Evolutionary conservation across 2,888 invertebrate species (phyloP).

Genomic region (Tiliacea aurago): DNA sequence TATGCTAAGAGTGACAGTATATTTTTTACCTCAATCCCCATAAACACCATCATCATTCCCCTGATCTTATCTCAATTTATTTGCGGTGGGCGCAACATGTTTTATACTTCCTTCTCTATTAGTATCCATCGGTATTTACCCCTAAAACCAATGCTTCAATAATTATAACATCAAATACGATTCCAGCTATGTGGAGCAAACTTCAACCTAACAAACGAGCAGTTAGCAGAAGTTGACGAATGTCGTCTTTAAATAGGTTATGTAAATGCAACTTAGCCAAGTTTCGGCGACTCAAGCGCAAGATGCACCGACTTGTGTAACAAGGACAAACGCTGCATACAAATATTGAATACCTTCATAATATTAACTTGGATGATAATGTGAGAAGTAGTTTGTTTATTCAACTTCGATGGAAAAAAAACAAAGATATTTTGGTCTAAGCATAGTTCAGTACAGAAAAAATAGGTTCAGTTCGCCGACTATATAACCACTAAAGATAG

Average conservation of each 20-base stretch:
- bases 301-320: conserved; percentile 55
- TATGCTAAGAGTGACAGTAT: too few relatives aligned
- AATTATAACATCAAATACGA: too few relatives aligned
- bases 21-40: too few relatives aligned
- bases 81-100: too few relatives aligned
- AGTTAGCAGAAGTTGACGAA: conserved; percentile 54
- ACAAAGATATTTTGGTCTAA: not conserved
- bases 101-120: too few relatives aligned
- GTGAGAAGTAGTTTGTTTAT: conserved; percentile 9
- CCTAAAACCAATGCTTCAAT: too few relatives aligned
- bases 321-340: conserved; percentile 51
- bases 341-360: conserved; percentile 46
- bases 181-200: too few relatives aligned
- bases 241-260: conserved; percentile 74
- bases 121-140: too few relatives aligned
- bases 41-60: too few relatives aligned
- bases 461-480: not conserved
- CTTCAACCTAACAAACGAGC: conserved; percentile 34
- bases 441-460: not conserved
- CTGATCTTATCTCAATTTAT: too few relatives aligned
- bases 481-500: too few relatives aligned
- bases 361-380: conserved; percentile 25
- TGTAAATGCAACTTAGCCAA: conserved; percentile 72
- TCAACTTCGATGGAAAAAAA: not conserved
- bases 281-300: conserved; percentile 48